These are phyloP conservation scores for Ficedula albicollis DNA, from an alignment of 2,797 vertebrate genomes.

Conservation along the genomic window DNA sequence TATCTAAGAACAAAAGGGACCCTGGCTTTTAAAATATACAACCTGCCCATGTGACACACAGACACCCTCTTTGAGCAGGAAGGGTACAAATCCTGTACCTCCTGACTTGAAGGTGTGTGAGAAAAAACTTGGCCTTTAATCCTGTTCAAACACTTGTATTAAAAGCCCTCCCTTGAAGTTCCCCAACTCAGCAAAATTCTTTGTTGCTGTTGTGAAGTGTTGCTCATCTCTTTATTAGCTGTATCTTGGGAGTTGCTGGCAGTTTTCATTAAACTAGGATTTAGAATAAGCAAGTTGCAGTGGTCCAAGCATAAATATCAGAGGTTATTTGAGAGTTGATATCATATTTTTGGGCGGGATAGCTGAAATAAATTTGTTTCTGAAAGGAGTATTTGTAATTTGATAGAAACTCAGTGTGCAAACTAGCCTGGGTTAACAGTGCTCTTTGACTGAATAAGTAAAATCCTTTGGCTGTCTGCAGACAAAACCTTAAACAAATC, in stretches of 20 bases:
- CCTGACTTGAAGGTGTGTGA: neutral
- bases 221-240: neutral
- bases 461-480: neutral
- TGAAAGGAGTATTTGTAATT: neutral
- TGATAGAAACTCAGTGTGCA: neutral
- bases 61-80: neutral
- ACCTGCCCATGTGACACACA: neutral
- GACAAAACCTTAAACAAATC: neutral
- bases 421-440: neutral
- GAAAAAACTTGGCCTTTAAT: neutral
- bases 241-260: neutral
- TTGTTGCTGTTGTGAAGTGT: neutral
- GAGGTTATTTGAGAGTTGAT: neutral
- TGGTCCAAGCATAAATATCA: neutral
- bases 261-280: neutral
- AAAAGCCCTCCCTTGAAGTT: neutral
- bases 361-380: neutral
- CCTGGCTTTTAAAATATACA: slow-evolving; percentile 31
- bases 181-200: neutral
- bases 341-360: fast-evolving
- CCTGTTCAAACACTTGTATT: neutral
- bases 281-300: neutral
- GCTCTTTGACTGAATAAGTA: neutral
- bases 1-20: slow-evolving; percentile 20
- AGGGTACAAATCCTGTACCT: neutral